phyloP scores from a whole-genome alignment of 2,888 invertebrate genomes.

The Loripinus fragilis region DNA sequence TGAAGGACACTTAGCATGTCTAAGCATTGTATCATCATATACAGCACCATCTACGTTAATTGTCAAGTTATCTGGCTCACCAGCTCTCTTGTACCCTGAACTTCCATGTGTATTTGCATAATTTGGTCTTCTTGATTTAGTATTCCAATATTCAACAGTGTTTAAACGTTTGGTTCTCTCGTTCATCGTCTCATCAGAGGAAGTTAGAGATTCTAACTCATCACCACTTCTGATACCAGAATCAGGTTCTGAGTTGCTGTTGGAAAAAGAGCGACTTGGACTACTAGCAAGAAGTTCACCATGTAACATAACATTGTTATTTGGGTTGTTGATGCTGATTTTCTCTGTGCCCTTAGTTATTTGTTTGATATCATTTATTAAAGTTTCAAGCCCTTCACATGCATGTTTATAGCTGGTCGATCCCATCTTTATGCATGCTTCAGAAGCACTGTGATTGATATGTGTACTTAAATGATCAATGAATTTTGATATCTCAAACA shows the following conservation, averaged over 20 bases:
- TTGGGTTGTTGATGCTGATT: not conserved
- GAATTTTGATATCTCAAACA: not conserved
- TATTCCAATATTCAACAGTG: not conserved
- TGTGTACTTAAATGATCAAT: not conserved
- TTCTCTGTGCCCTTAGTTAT: not conserved
- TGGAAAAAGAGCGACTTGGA: not conserved
- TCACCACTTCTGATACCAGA: conserved; percentile 9
- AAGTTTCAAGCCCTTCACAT: not conserved
- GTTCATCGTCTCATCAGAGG: conserved; percentile 4
- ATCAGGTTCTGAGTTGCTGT: conserved; percentile 7
- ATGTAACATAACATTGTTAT: not conserved
- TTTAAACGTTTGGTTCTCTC: not conserved
- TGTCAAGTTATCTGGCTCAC: not conserved
- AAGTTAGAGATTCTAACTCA: conserved; percentile 6
- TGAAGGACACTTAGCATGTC: not conserved
- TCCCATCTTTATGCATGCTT: not conserved
- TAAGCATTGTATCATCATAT: not conserved
- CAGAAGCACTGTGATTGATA: not conserved
- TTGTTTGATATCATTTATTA: not conserved
- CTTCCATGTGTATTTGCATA: not conserved
- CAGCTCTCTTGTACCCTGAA: not conserved
- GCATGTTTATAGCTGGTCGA: not conserved
- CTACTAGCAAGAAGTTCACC: not conserved
- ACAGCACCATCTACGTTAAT: not conserved
- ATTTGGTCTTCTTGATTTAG: not conserved